These are phyloP conservation scores for Parelbella ahira DNA, from an alignment of 2,888 invertebrate genomes.

Conservation along the genomic window DNA sequence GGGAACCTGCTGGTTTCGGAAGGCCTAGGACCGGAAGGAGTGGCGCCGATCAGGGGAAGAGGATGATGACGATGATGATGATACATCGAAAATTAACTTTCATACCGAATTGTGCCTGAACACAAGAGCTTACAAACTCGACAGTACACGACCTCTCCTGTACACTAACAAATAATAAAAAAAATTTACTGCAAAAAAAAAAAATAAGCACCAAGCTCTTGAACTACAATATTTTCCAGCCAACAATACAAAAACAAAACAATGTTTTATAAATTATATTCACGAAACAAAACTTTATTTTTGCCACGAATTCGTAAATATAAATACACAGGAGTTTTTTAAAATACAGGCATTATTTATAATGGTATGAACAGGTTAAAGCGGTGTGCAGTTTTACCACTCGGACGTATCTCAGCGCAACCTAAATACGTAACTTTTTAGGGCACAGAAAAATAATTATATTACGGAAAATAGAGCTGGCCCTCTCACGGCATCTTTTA, in stretches of 20 bases:
- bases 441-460: constrained; percentile 19
- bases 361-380: constrained; percentile 22
- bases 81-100: too few relatives aligned
- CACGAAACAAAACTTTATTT: too few relatives aligned
- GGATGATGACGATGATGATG: too few relatives aligned
- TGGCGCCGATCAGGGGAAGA: too few relatives aligned
- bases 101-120: too few relatives aligned
- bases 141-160: too few relatives aligned
- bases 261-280: constrained; percentile 14
- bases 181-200: too few relatives aligned
- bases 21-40: too few relatives aligned
- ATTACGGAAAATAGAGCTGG: constrained; percentile 12
- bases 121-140: too few relatives aligned
- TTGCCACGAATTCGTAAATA: constrained; percentile 10
- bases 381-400: constrained; percentile 24
- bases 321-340: constrained; percentile 16
- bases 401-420: constrained; percentile 24
- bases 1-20: too few relatives aligned
- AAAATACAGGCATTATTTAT: constrained; percentile 21
- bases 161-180: too few relatives aligned
- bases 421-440: constrained; percentile 24
- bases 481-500: constrained; percentile 3
- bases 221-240: not conserved
- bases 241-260: constrained; percentile 7
- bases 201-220: too few relatives aligned